Base-by-base conservation (phyloP, 2,888 invertebrate genomes). In the Polyommatus icarus region DNA sequence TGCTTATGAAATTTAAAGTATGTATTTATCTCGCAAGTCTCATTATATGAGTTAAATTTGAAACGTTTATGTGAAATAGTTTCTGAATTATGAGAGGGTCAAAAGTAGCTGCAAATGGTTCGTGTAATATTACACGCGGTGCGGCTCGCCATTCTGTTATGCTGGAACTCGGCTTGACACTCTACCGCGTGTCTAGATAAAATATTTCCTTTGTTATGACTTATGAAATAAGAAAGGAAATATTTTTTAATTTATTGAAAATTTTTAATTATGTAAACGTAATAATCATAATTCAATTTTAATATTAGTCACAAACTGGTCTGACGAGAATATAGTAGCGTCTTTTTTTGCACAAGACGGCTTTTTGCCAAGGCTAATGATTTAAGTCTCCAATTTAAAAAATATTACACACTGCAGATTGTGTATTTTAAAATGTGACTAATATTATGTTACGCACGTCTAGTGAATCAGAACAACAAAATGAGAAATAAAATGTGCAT, bases 361-460 rank as follows among this genome's bases (percentile, higher is more conserved):
- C 54, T 54, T 75, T 10, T 29, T 75, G 75, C 75, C 75, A 75
- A 75, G 24, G 54, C 18, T 75, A 50, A 50, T 75, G 50, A 75
- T 29, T 75, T 75, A 75, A 75, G 50, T 54, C 24, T 20, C 15
- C 29, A 29, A 18, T 46, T 20, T 32, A 67, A 75, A 75, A 75
- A 20, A 50, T 46, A 46, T 29, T 50, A 75, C 50, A 18, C 29
- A 29, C 18, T 29, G 50, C 75, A 75, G 24, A 54, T 75, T 50
- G 32, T 36, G 20, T 73, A 46, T 73, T 75, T 75, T 50, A 75
- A 50, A 75, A 7, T 29, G 46, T 75, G 75, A 75, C 8, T 75
- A 50, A 54, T 75, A 8, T 20, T 72, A 24, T 24, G 46, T 75
- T 50, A 54, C 54, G 29, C 15, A 73, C 20, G 8, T 71, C 36